Percentiles rank a stretch among this genome's conserved stretches.
These are phyloP conservation scores for Sinocyclocheilus anshuiensis DNA, from an alignment of 2,113 vertebrate genomes.

Conservation along the genomic window DNA sequence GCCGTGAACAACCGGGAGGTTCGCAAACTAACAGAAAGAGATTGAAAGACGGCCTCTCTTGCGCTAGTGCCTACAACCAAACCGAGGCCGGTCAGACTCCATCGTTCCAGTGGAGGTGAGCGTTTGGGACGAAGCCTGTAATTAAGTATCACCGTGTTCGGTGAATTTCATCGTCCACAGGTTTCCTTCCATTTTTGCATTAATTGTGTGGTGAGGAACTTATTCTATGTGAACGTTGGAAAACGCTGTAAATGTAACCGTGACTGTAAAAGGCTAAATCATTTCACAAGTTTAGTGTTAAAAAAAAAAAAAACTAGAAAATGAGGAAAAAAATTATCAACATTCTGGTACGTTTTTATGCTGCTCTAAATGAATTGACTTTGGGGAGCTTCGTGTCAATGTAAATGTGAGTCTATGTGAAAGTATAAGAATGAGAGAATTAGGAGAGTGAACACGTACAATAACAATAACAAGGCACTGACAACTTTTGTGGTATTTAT, in stretches of 20 bases:
- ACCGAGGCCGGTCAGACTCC: background rate
- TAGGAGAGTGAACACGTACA: background rate
- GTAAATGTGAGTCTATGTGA: conserved; percentile 33
- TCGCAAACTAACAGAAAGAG: conserved; percentile 21
- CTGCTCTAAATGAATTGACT: conserved; percentile 51
- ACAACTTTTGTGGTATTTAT: background rate
- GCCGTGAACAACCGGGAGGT: conserved; percentile 11
- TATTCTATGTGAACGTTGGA: conserved; percentile 24
- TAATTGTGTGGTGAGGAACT: conserved; percentile 34
- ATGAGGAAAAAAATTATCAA: conserved; percentile 52
- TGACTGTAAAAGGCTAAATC: conserved; percentile 35
- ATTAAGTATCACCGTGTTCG: conserved; percentile 34
- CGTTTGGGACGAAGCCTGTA: conserved; percentile 39
- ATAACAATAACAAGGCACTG: conserved; percentile 7
- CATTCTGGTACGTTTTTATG: conserved; percentile 48
- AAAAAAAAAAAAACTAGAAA: conserved; percentile 56
- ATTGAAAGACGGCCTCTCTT: conserved; percentile 10
- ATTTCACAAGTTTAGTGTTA: conserved; percentile 37
- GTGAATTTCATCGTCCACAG: conserved; percentile 9
- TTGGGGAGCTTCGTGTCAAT: conserved; percentile 19
- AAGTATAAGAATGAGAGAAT: conserved; percentile 33
- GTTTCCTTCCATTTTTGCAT: conserved; percentile 47
- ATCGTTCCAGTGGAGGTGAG: conserved; percentile 12
- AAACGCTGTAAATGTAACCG: conserved; percentile 38
- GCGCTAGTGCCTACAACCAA: conserved; percentile 30